These are phyloP conservation scores for Penaeus vannamei DNA, from an alignment of 1,140 invertebrate species.

Conservation along the genomic window DNA sequence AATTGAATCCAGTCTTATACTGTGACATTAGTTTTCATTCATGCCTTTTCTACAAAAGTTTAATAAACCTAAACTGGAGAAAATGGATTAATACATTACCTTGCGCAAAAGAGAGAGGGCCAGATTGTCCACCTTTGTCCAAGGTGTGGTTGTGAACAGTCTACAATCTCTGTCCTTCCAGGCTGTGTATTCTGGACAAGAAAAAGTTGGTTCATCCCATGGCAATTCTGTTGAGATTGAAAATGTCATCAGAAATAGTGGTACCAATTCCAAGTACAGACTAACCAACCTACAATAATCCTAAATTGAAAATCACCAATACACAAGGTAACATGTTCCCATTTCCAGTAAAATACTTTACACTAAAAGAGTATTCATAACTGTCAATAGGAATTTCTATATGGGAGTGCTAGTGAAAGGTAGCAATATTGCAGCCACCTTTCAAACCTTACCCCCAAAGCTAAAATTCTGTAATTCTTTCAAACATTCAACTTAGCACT, in stretches of 20 bases:
- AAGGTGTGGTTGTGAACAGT: conserved; percentile 77
- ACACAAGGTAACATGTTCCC: neutral
- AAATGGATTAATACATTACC: conserved; percentile 75
- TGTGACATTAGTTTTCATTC: too few species aligned
- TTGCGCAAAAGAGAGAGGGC: conserved; percentile 83
- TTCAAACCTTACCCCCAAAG: conserved; percentile 35
- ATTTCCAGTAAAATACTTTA: neutral
- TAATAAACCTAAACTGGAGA: neutral
- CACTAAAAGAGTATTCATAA: conserved; percentile 23
- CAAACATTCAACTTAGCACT: too few species aligned
- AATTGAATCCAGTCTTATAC: too few species aligned
- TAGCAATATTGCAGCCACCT: conserved; percentile 7
- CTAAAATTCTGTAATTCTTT: neutral
- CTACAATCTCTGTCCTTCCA: conserved; percentile 79
- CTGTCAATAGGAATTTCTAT: neutral
- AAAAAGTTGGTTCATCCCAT: conserved; percentile 86
- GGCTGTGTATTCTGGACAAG: conserved; percentile 81
- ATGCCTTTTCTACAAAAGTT: too few species aligned
- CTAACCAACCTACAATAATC: too few species aligned
- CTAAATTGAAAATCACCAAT: neutral
- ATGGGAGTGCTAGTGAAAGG: conserved; percentile 38
- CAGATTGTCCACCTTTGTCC: conserved; percentile 85
- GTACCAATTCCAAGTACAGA: neutral
- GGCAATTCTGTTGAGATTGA: conserved; percentile 83
- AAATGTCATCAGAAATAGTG: neutral